Percentiles rank a stretch among this genome's conserved stretches.
Conservation (phyloP, 2,797 vertebrate species). For the Lepus oiostolus region DNA sequence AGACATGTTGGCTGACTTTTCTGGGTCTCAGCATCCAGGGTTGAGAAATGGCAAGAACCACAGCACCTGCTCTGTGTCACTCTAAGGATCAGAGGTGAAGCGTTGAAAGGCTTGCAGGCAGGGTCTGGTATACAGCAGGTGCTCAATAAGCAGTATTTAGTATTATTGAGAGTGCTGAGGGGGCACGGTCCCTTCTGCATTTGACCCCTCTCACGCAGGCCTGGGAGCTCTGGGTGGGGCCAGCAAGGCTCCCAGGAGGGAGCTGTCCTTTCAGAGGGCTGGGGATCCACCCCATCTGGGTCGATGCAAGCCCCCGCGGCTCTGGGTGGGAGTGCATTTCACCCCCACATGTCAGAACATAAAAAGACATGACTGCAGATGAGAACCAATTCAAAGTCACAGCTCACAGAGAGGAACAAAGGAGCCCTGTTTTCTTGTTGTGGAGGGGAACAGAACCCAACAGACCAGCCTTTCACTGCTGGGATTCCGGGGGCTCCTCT, state of each 20-base stretch:
- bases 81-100: background rate
- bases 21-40: background rate
- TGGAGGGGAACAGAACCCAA: too few species aligned
- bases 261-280: background rate
- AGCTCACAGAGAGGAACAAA: background rate
- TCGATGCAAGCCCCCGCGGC: background rate
- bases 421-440: background rate
- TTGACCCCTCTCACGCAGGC: background rate
- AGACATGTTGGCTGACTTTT: background rate
- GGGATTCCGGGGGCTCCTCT: background rate
- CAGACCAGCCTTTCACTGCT: background rate
- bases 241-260: background rate
- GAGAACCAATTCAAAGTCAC: background rate
- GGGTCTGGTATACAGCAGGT: too few species aligned
- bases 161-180: background rate
- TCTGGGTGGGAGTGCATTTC: background rate
- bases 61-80: background rate
- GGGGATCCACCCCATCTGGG: background rate
- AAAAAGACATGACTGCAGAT: background rate
- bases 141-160: background rate
- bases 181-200: background rate
- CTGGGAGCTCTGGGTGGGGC: background rate
- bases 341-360: too few species aligned
- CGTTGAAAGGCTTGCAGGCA: background rate
- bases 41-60: background rate